These are phyloP conservation scores for Lagodon rhomboides DNA, from an alignment of 2,797 vertebrate genomes.

Conservation along the genomic window DNA sequence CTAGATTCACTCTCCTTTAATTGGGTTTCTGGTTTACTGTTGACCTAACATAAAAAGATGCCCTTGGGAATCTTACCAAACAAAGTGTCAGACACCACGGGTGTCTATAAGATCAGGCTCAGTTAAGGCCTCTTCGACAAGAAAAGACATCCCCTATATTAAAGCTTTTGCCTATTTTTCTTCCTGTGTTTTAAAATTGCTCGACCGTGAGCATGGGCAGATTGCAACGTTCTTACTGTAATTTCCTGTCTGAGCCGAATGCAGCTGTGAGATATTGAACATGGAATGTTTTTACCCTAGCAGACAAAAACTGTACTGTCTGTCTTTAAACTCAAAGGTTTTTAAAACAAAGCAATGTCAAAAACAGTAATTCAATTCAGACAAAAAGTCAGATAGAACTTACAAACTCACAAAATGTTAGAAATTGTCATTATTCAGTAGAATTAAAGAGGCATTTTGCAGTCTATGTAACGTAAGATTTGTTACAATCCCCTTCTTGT, in stretches of 20 bases:
- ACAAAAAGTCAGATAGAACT: background rate
- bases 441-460: slow-evolving; percentile 8
- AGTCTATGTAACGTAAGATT: background rate
- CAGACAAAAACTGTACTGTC: background rate
- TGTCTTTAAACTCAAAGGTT: background rate
- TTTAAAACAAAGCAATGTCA: background rate
- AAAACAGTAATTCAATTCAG: background rate
- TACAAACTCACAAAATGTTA: background rate
- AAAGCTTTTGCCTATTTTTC: slow-evolving; percentile 1
- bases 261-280: background rate
- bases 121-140: background rate
- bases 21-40: slow-evolving; percentile 23
- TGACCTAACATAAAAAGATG: background rate
- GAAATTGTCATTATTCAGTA: background rate
- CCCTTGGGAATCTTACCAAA: slow-evolving; percentile 5
- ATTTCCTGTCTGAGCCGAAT: background rate
- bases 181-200: background rate
- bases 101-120: background rate
- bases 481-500: background rate
- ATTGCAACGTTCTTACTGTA: background rate
- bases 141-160: background rate
- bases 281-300: slow-evolving; percentile 3
- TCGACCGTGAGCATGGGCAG: background rate
- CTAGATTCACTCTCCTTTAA: slow-evolving; percentile 13
- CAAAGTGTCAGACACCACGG: background rate